Percentiles rank a stretch among this genome's conserved stretches.
phyloP scores from a whole-genome alignment of 1,140 invertebrate species.

The Melanaphis sacchari region DNA sequence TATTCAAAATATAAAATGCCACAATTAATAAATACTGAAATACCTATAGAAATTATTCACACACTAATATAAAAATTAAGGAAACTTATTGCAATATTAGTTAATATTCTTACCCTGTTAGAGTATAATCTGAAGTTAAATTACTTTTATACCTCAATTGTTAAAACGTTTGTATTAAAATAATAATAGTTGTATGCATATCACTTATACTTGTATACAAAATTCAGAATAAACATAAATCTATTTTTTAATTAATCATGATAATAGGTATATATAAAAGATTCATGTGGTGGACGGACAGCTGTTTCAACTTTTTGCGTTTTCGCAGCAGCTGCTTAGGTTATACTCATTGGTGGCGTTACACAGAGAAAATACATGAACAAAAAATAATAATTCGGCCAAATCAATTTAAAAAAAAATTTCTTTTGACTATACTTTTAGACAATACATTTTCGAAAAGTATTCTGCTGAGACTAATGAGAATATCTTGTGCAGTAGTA shows the following conservation, averaged over 20 bases:
- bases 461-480: neutral
- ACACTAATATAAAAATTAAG: neutral
- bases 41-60: neutral
- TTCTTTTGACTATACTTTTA: neutral
- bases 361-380: neutral
- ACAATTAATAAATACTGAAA: neutral
- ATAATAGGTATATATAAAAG: constrained; percentile 49
- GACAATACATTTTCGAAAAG: neutral
- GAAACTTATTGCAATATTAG: neutral
- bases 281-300: constrained; percentile 22
- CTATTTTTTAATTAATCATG: constrained; percentile 50
- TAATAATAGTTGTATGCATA: neutral
- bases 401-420: neutral
- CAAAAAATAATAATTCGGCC: constrained; percentile 37
- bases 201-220: neutral
- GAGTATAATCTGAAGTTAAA: constrained; percentile 1
- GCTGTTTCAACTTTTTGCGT: constrained; percentile 56
- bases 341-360: neutral
- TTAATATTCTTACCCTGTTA: neutral
- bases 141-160: neutral
- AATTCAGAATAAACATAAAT: neutral
- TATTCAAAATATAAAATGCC: neutral
- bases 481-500: neutral
- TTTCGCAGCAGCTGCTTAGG: constrained; percentile 27
- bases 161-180: neutral